A percentile compares a stretch with the other conserved stretches of the same genome.
Conservation (phyloP, 2,888 invertebrate genomes). For the Chloromyia formosa region DNA sequence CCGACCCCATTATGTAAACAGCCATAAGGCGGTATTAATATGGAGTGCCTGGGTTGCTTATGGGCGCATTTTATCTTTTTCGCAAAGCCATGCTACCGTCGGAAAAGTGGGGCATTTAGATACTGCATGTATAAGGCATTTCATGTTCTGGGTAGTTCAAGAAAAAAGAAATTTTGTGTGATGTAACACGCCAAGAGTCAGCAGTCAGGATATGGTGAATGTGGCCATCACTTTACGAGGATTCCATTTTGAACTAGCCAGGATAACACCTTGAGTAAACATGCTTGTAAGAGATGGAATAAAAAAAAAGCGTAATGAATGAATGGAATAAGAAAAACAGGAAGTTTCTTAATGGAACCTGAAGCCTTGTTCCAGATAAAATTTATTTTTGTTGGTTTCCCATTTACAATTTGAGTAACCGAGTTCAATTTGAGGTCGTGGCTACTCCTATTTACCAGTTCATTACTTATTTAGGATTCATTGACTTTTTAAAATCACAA, state of each 20-base stretch:
- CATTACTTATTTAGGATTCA: too few species aligned
- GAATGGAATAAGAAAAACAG: too few species aligned
- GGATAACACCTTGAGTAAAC: slow-evolving; percentile 22
- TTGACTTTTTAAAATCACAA: too few species aligned
- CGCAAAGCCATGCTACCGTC: not conserved
- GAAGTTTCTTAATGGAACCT: too few species aligned
- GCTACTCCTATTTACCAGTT: too few species aligned
- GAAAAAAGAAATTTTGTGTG: not conserved
- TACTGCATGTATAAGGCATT: slow-evolving; percentile 14
- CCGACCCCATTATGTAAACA: slow-evolving; percentile 47
- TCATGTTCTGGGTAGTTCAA: not conserved
- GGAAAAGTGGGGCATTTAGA: slow-evolving; percentile 38
- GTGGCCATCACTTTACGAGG: not conserved
- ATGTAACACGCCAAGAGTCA: not conserved
- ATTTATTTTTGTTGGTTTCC: too few species aligned
- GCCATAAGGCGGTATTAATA: slow-evolving; percentile 49
- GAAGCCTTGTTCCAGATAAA: too few species aligned
- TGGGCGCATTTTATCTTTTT: slow-evolving; percentile 47
- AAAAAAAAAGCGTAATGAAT: too few species aligned
- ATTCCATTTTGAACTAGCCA: not conserved
- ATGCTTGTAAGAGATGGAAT: not conserved
- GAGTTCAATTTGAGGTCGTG: too few species aligned
- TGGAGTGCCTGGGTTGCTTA: slow-evolving; percentile 48
- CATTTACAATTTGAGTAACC: too few species aligned
- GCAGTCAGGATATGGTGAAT: not conserved